Evolutionary conservation across 1,140 invertebrate genomes (phyloP).

Genomic region (Drosophila pachea): DNA sequence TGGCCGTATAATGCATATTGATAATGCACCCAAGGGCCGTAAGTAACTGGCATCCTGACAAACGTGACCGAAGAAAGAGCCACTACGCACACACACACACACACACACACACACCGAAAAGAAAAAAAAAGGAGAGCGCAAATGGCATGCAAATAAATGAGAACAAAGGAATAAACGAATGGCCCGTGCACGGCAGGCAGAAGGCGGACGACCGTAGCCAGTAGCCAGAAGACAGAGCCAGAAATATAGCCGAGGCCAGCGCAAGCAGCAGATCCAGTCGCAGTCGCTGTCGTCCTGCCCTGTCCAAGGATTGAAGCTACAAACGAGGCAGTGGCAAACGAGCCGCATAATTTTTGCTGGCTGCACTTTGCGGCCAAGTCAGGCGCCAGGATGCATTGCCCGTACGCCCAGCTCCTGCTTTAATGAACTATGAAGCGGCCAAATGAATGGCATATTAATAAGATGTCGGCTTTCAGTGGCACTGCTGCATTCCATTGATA

Average conservation of each 20-base stretch:
- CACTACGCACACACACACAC: conserved; percentile 8
- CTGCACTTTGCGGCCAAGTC: conserved; percentile 70
- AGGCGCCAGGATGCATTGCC: conserved; percentile 53
- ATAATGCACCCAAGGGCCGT: conserved; percentile 74
- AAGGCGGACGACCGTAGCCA: too few relatives aligned
- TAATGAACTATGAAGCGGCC: conserved; percentile 74
- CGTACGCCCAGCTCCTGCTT: conserved; percentile 50
- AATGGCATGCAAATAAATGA: conserved; percentile 77
- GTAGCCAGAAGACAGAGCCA: not conserved
- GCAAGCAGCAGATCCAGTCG: not conserved
- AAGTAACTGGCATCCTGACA: conserved; percentile 72
- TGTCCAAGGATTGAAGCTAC: conserved; percentile 1
- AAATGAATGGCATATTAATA: conserved; percentile 76
- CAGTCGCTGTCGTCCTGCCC: not conserved
- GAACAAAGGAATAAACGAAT: conserved; percentile 75
- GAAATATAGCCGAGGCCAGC: not conserved
- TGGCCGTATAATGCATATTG: conserved; percentile 69
- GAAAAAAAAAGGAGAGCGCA: conserved; percentile 31
- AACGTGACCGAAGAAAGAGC: conserved; percentile 59
- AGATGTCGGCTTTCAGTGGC: conserved; percentile 63
- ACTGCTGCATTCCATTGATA: conserved; percentile 48
- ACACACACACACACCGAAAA: not conserved
- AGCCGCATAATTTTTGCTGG: conserved; percentile 75
- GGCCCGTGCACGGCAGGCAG: conserved; percentile 23
- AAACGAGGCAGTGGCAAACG: conserved; percentile 58